These are phyloP conservation scores for Lycia hirtaria DNA, from an alignment of 2,888 invertebrate species.

Conservation along the genomic window DNA sequence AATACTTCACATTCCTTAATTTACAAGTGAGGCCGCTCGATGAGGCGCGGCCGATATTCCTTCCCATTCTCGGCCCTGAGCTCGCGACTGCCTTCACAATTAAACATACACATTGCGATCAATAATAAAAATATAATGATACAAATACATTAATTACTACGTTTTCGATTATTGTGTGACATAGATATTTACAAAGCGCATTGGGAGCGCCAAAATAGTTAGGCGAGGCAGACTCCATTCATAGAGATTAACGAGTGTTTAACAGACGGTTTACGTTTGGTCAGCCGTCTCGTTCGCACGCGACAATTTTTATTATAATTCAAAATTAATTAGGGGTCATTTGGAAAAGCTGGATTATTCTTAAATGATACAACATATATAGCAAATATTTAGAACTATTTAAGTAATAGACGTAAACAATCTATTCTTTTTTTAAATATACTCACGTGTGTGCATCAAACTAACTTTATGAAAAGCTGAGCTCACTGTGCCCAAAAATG, in stretches of 20 bases:
- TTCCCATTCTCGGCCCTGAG: constrained; percentile 54
- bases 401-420: no score
- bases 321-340: no score
- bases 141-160: constrained; percentile 84
- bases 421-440: no score
- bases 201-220: constrained; percentile 74
- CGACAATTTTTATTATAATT: no score
- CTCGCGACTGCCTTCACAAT: constrained; percentile 68
- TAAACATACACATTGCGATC: constrained; percentile 82
- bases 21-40: constrained; percentile 65
- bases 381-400: no score
- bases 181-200: constrained; percentile 85
- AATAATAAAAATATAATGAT: constrained; percentile 85
- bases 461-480: no score
- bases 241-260: constrained; percentile 51
- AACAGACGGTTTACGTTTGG: no score
- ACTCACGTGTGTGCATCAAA: no score
- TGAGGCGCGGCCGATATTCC: constrained; percentile 43
- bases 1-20: constrained; percentile 78
- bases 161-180: constrained; percentile 85
- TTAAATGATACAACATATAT: no score
- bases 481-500: no score
- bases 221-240: constrained; percentile 75
- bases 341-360: no score
- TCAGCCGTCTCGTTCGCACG: no score